These are phyloP conservation scores for Desoria tigrina DNA, from an alignment of 2,888 invertebrate genomes.

Conservation along the genomic window DNA sequence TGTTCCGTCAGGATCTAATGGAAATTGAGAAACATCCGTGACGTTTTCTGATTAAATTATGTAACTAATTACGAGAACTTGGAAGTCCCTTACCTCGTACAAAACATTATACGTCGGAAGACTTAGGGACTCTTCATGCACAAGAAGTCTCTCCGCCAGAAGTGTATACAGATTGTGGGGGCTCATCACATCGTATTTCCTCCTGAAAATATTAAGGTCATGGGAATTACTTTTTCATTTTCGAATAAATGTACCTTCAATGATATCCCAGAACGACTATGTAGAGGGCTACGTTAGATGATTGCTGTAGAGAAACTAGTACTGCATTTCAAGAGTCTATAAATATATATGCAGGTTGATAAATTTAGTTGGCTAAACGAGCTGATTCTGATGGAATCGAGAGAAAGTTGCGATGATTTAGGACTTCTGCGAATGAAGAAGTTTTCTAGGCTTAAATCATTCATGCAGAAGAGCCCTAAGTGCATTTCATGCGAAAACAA, in stretches of 20 bases:
- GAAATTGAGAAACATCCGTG: conserved; percentile 12
- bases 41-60: neutral
- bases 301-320: conserved; percentile 12
- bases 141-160: conserved; percentile 84
- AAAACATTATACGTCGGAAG: conserved; percentile 97
- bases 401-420: too few species aligned
- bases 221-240: conserved; percentile 6
- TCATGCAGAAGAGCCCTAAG: conserved; percentile 20
- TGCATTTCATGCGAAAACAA: conserved; percentile 16
- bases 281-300: too few species aligned
- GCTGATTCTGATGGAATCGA: too few species aligned
- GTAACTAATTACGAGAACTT: neutral
- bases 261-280: neutral
- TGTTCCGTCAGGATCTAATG: conserved; percentile 88
- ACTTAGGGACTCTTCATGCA: conserved; percentile 80
- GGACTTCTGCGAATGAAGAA: neutral
- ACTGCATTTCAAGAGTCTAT: too few species aligned
- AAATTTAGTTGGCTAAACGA: too few species aligned
- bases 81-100: conserved; percentile 70
- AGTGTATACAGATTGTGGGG: conserved; percentile 97
- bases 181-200: conserved; percentile 99
- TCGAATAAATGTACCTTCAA: neutral
- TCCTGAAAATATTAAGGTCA: conserved; percentile 62
- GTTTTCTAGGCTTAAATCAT: conserved; percentile 9
- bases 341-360: too few species aligned